phyloP scores from a whole-genome alignment of 2,113 vertebrate genomes.

The Vireo altiloquus region DNA sequence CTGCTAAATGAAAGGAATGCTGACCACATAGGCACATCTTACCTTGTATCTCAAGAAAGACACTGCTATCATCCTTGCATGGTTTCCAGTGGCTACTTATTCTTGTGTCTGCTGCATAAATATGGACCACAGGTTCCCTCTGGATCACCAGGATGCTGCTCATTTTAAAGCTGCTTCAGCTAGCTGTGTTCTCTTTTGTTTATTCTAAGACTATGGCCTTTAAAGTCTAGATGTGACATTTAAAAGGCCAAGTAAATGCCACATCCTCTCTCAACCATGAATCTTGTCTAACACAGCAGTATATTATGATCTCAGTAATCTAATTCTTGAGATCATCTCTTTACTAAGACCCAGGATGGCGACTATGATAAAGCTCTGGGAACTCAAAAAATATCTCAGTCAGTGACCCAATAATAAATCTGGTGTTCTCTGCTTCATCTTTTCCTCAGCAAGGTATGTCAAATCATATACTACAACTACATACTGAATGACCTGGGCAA shows the following conservation, averaged over 20 bases:
- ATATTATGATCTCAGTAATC: conserved; percentile 15
- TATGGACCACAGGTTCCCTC: not conserved
- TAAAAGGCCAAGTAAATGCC: conserved; percentile 7
- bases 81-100: not conserved
- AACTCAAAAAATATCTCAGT: not conserved
- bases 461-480: not conserved
- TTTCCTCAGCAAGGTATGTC: not conserved
- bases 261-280: not conserved
- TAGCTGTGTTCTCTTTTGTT: not conserved
- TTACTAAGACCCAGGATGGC: not conserved
- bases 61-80: not conserved
- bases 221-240: conserved; percentile 22
- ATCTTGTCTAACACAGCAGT: conserved; percentile 10
- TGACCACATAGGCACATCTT: not conserved
- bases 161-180: not conserved
- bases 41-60: not conserved
- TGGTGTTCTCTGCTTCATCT: not conserved
- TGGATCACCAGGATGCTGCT: not conserved
- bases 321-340: conserved; percentile 24
- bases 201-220: not conserved
- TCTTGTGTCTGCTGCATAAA: not conserved
- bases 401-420: conserved; percentile 8
- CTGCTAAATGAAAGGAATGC: not conserved
- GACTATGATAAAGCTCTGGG: not conserved
- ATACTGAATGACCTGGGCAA: not conserved